Evolutionary conservation across 2,797 vertebrate species (phyloP).

Genomic region (Syngnathus rostellatus): DNA sequence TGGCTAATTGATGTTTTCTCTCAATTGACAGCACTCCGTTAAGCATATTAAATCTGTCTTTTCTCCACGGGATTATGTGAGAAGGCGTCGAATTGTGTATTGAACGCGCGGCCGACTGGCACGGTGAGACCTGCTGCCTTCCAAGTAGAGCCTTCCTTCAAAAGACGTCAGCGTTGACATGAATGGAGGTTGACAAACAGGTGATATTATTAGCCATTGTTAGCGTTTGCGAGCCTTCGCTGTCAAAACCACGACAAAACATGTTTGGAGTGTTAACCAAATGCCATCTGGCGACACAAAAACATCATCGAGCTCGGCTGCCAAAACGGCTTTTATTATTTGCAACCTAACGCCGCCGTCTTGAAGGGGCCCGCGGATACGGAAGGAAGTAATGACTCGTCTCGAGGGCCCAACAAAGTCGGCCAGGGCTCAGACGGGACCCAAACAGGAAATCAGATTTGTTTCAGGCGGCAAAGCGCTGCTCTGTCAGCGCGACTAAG

Average conservation of each 20-base stretch:
- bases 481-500: slow-evolving; percentile 50
- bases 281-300: slow-evolving; percentile 22
- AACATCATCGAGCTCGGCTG: slow-evolving; percentile 15
- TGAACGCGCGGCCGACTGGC: slow-evolving; percentile 57
- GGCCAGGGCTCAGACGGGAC: slow-evolving; percentile 21
- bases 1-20: slow-evolving; percentile 50
- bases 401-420: slow-evolving; percentile 47
- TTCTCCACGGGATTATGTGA: slow-evolving; percentile 62
- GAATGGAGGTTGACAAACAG: slow-evolving; percentile 32
- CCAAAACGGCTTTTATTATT: slow-evolving; percentile 22
- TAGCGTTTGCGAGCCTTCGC: neutral
- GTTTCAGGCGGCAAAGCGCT: slow-evolving; percentile 38
- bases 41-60: slow-evolving; percentile 56
- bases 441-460: slow-evolving; percentile 40
- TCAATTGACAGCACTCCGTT: slow-evolving; percentile 45
- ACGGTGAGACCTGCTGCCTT: slow-evolving; percentile 50
- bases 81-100: slow-evolving; percentile 55
- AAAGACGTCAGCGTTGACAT: slow-evolving; percentile 49
- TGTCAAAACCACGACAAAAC: slow-evolving; percentile 3
- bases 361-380: slow-evolving; percentile 38
- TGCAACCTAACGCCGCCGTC: slow-evolving; percentile 15
- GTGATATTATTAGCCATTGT: slow-evolving; percentile 26
- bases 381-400: slow-evolving; percentile 45
- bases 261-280: slow-evolving; percentile 8
- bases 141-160: slow-evolving; percentile 68